These are phyloP conservation scores for Sebastes matsubarae DNA, from an alignment of 2,797 vertebrate genomes.

Conservation along the genomic window DNA sequence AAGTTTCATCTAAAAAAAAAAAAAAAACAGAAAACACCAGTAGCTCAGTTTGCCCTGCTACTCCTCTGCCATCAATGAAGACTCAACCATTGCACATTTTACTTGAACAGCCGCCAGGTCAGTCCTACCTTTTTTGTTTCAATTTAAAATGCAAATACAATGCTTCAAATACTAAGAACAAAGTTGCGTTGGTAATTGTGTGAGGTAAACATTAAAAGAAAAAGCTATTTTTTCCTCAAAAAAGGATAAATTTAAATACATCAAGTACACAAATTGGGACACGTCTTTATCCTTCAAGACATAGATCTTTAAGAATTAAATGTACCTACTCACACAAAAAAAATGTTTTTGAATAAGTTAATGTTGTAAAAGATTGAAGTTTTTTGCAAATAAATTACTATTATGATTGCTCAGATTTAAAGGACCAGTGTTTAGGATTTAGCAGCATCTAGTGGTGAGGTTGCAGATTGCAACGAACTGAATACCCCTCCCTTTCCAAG, in stretches of 20 bases:
- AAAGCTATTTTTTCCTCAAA: not conserved
- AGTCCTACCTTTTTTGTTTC: not conserved
- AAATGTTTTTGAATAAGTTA: not conserved
- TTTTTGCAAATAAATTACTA: not conserved
- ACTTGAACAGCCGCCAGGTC: conserved; percentile 26
- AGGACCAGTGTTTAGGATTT: too few species aligned
- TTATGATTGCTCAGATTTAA: not conserved
- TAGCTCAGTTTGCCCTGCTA: conserved; percentile 6
- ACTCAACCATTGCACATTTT: conserved; percentile 10
- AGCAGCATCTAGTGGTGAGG: too few species aligned
- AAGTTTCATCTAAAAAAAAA: conserved; percentile 10
- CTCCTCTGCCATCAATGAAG: conserved; percentile 9
- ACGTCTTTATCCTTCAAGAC: not conserved
- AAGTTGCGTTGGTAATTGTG: not conserved
- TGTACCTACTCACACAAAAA: not conserved
- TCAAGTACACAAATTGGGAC: not conserved
- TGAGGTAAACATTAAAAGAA: not conserved
- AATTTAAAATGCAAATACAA: conserved; percentile 5
- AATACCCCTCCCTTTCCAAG: too few species aligned
- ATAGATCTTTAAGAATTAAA: not conserved
- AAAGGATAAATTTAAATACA: not conserved
- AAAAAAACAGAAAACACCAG: conserved; percentile 11
- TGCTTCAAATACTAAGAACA: not conserved
- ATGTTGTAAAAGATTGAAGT: not conserved
- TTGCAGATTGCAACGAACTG: too few species aligned